These are phyloP conservation scores for Heliconius hewitsoni DNA, from an alignment of 1,140 invertebrate species.

Conservation along the genomic window DNA sequence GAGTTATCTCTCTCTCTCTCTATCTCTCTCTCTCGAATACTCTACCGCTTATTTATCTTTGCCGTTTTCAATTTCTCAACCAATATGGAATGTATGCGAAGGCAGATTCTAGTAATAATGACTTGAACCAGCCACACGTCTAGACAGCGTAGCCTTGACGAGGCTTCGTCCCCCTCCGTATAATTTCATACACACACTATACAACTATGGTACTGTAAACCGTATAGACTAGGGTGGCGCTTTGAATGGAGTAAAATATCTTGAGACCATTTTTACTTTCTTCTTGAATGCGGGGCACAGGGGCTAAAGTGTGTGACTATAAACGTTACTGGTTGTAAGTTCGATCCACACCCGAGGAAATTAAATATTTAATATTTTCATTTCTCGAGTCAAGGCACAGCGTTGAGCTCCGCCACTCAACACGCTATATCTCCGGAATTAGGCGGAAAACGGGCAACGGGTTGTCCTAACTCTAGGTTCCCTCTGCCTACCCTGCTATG, in stretches of 20 bases:
- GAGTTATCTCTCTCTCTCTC: background rate
- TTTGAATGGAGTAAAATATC: constrained; percentile 18
- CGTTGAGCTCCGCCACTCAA: no score
- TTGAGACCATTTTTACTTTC: constrained; percentile 17
- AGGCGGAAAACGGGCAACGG: no score
- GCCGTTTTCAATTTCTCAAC: constrained; percentile 15
- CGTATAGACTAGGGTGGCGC: background rate
- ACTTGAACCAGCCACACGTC: constrained; percentile 40
- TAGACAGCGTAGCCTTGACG: constrained; percentile 50
- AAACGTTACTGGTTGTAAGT: no score
- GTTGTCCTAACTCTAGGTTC: no score
- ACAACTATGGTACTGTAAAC: constrained; percentile 3
- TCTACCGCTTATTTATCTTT: constrained; percentile 6
- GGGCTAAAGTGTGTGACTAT: no score
- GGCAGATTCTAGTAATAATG: constrained; percentile 31
- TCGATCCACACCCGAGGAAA: no score
- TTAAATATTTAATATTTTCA: no score
- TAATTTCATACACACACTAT: constrained; percentile 33
- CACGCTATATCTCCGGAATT: no score
- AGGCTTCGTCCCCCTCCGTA: constrained; percentile 41
- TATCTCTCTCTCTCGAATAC: background rate
- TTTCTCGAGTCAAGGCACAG: no score
- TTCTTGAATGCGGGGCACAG: background rate
- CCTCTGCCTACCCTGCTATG: no score
- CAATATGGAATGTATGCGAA: constrained; percentile 24